phyloP scores from a whole-genome alignment of 2,113 vertebrate species.

The Boulengeromyrus knoepffleri region DNA sequence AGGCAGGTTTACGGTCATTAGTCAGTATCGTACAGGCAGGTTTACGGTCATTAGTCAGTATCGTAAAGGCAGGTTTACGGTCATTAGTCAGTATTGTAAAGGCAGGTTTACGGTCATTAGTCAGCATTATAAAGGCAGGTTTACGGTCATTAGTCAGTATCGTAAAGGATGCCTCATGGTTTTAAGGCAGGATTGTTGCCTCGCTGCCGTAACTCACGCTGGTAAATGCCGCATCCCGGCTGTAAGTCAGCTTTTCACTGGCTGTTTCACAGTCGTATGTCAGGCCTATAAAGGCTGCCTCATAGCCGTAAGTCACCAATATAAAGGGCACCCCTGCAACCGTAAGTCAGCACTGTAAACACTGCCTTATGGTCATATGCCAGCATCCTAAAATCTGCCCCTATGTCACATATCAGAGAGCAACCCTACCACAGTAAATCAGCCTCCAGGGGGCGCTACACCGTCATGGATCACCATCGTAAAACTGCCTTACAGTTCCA shows the following conservation, averaged over 20 bases:
- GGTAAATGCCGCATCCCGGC: neutral
- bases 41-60: neutral
- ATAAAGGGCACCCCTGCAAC: neutral
- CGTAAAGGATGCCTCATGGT: neutral
- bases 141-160: neutral
- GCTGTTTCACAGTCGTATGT: neutral
- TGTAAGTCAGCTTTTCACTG: neutral
- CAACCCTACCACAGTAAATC: neutral
- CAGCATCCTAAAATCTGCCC: neutral
- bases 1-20: neutral
- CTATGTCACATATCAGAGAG: neutral
- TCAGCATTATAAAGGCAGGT: neutral
- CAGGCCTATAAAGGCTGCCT: neutral
- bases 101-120: neutral
- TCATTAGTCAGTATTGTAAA: neutral
- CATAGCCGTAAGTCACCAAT: neutral
- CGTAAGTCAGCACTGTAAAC: neutral
- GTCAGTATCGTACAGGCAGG: neutral
- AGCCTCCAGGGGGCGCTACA: neutral
- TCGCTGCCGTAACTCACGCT: neutral
- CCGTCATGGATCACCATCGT: neutral
- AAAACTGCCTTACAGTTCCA: neutral
- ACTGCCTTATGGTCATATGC: neutral
- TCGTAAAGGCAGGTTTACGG: neutral
- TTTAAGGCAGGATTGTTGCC: neutral